phyloP scores from a whole-genome alignment of 2,113 vertebrate species.

The Semnornis frantzii region DNA sequence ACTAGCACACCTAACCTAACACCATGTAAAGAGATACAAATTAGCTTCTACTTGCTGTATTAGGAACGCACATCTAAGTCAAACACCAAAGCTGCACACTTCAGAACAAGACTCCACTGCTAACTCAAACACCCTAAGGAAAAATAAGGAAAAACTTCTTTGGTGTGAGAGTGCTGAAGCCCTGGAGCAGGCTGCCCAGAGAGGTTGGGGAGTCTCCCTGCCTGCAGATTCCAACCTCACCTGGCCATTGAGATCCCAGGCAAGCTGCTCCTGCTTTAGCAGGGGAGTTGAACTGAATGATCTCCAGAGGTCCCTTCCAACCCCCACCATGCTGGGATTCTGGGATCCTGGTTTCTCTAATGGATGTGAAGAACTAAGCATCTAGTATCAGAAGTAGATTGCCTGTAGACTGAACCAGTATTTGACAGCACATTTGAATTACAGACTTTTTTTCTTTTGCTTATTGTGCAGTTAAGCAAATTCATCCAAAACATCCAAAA shows the following conservation, averaged over 20 bases:
- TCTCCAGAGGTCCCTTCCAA: too few relatives aligned
- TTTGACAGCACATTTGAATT: neutral
- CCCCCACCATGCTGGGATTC: too few relatives aligned
- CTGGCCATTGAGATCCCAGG: too few relatives aligned
- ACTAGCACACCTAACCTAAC: neutral
- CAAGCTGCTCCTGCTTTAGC: too few relatives aligned
- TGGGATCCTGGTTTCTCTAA: neutral
- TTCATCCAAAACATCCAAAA: neutral
- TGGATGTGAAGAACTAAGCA: neutral
- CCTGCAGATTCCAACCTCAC: too few relatives aligned
- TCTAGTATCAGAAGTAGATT: neutral
- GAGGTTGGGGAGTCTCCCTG: too few relatives aligned
- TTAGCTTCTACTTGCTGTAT: neutral
- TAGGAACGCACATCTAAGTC: neutral
- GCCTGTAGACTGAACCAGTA: neutral
- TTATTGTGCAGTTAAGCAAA: neutral
- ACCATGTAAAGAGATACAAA: neutral
- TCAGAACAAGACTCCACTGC: neutral
- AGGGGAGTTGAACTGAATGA: too few relatives aligned
- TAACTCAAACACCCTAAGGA: neutral
- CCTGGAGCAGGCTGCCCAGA: too few relatives aligned
- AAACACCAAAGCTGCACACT: neutral
- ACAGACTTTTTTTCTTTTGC: neutral
- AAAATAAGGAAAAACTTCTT: too few relatives aligned
- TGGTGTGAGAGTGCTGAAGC: too few relatives aligned